Percentiles rank a stretch among this genome's conserved stretches.
These are phyloP conservation scores for Opisthocomus hoazin DNA, from an alignment of 2,113 vertebrate genomes.

Conservation along the genomic window DNA sequence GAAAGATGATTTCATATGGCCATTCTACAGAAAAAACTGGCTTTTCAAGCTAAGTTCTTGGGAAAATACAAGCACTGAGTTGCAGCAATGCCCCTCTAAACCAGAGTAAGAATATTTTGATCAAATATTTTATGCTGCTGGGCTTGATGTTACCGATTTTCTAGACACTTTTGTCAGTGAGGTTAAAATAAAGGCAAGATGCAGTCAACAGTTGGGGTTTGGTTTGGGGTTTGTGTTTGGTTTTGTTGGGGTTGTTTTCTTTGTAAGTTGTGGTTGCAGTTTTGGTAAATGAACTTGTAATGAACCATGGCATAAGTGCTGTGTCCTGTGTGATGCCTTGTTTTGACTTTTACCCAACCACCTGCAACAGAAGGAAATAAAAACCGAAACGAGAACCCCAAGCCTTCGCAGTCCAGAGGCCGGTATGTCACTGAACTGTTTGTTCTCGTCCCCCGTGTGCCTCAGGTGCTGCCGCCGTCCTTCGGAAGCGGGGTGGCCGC, in stretches of 20 bases:
- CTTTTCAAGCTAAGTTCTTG: neutral
- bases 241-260: neutral
- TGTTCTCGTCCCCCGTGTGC: neutral
- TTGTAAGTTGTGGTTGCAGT: neutral
- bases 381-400: neutral
- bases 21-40: neutral
- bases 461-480: neutral
- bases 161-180: neutral
- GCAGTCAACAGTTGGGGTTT: neutral
- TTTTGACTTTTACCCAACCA: neutral
- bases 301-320: neutral
- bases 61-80: neutral
- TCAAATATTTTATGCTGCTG: neutral
- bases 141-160: neutral
- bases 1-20: neutral
- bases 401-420: neutral
- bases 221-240: neutral
- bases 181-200: neutral
- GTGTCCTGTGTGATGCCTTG: neutral
- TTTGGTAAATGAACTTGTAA: conserved; percentile 7
- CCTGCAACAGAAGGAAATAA: conserved; percentile 21
- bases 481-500: neutral
- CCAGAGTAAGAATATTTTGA: neutral
- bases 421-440: neutral
- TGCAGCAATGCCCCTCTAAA: neutral